Base-by-base conservation (phyloP, 2,797 vertebrate species). In the Halcyon smyrnensis region DNA sequence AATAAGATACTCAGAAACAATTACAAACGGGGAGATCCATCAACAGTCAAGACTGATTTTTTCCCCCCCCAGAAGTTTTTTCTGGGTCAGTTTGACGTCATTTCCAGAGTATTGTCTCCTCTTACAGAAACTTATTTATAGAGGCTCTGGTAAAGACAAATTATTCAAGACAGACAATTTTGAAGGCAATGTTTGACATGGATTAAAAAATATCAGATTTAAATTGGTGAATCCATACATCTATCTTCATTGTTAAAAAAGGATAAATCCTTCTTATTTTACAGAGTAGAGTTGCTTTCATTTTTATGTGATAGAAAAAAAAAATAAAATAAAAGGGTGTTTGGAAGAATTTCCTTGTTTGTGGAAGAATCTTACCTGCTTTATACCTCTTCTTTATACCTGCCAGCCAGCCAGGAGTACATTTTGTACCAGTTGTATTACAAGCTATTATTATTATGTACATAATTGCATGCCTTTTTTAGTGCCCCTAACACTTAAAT, bases 21-120 rank as follows among this genome's bases (percentile, higher is more conserved):
- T 90, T 95, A 83, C 30, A 43, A 71, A 45, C 57, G 92, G n/a
- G 48, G 76, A 94, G 17, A 94, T 95, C 62, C 62, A 92, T 94
- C 95, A 96, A 59, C 23, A 87, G 62, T 71, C 69, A 87, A 51
- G 30, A 62, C 6, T 80, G 64, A 83, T 27, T 67, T 73, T 57
- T 25, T 25, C 23, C 17, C 39, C 10, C 8, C 24, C 17, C 5
- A 0, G 2, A 43, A 41, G 4, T 17, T 37, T 92, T 82, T 92
- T 59, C 56, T 90, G n/a, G 12, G 37, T 54, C 48, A 30, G 12
- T 71, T 80, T 85, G 62, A 85, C 30, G 59, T 85, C 0, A 68
- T 89, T 90, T 74, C 43, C 77, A 36, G 41, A 69, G 24, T 41
- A 80, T 15, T 60, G 28, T 43, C 20, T 87, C 92, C 28, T 57